Conservation (phyloP, 2,888 invertebrate genomes). For the Abscondita cerata region DNA sequence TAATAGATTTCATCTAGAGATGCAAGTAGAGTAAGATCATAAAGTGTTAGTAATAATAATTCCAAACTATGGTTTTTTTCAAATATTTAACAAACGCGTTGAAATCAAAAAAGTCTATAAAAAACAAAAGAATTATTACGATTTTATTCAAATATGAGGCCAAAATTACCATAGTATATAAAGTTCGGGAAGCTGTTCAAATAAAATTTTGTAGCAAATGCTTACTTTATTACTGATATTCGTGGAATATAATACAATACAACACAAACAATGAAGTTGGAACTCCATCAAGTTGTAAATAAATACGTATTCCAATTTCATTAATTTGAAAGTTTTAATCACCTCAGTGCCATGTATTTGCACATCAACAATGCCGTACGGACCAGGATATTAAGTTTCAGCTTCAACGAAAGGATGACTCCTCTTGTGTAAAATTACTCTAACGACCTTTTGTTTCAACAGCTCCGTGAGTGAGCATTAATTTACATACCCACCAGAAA, state of each 20-base stretch:
- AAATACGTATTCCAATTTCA: constrained; percentile 36
- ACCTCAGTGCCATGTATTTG: constrained; percentile 35
- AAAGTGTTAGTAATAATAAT: too few species aligned
- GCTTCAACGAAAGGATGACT: constrained; percentile 29
- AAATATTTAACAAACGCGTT: too few species aligned
- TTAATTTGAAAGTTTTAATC: constrained; percentile 41
- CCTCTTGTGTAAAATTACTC: constrained; percentile 30
- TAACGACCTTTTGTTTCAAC: constrained; percentile 31
- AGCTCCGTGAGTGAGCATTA: constrained; percentile 28
- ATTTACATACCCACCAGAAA: constrained; percentile 27
- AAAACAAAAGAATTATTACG: too few species aligned
- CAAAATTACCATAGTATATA: background rate
- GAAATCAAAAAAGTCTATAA: too few species aligned
- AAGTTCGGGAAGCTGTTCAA: background rate
- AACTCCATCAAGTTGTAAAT: constrained; percentile 19
- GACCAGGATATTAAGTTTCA: constrained; percentile 34
- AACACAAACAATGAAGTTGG: constrained; percentile 10
- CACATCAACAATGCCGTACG: constrained; percentile 34
- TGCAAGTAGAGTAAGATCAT: too few species aligned
- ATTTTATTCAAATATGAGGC: too few species aligned
- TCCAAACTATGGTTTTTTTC: too few species aligned
- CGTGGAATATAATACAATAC: background rate
- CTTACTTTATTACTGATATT: constrained; percentile 8
- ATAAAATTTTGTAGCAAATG: constrained; percentile 7
- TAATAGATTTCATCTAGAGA: too few species aligned